Evolutionary conservation across 1,140 invertebrate species (phyloP).

Genomic region (Lucilia sericata): DNA sequence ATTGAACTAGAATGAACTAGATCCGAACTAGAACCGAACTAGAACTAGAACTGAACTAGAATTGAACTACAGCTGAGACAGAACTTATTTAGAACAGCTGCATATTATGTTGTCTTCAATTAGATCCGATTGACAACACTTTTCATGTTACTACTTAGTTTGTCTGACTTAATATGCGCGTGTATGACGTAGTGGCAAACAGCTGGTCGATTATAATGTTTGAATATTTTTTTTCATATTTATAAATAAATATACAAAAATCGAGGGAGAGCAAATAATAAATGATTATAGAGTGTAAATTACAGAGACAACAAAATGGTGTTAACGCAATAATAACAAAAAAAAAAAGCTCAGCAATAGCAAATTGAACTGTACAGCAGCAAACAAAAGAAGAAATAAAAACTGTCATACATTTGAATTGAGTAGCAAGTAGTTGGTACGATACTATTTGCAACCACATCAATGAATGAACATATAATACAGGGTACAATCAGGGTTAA

Average conservation of each 20-base stretch:
- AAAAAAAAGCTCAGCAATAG: no score
- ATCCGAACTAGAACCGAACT: no score
- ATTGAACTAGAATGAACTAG: no score
- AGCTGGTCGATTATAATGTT: not conserved
- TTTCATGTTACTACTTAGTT: no score
- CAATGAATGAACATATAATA: not conserved
- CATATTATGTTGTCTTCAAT: no score
- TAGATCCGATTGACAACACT: no score
- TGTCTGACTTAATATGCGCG: no score
- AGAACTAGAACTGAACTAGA: no score
- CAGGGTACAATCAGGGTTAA: not conserved
- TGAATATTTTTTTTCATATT: not conserved
- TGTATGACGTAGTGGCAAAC: not conserved
- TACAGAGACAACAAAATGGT: not conserved
- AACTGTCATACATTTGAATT: not conserved
- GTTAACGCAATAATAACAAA: not conserved
- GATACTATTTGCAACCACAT: not conserved
- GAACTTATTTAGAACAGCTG: no score
- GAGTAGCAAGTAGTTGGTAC: not conserved
- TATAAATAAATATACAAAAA: not conserved
- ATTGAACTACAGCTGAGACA: no score
- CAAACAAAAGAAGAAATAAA: not conserved
- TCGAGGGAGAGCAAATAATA: not conserved
- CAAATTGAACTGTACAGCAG: not conserved
- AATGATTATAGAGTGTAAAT: slow-evolving; percentile 7